phyloP scores from a whole-genome alignment of 2,113 vertebrate species.

The Trichechus manatus region DNA sequence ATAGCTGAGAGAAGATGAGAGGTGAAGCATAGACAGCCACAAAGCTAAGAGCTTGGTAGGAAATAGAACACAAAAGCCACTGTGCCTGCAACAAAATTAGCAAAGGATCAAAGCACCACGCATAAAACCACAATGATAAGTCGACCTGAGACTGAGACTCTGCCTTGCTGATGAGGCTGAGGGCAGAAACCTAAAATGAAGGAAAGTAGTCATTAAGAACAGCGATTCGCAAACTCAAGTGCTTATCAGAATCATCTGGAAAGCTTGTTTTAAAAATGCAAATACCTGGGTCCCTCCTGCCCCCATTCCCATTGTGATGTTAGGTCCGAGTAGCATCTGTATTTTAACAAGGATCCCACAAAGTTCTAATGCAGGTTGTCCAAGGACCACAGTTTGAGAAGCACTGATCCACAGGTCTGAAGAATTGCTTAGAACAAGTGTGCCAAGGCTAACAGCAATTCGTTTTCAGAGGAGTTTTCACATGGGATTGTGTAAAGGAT shows the following conservation, averaged over 20 bases:
- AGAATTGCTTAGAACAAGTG: constrained; percentile 45
- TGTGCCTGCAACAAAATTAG: constrained; percentile 9
- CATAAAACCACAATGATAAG: background rate
- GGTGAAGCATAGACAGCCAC: background rate
- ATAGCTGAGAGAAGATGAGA: constrained; percentile 27
- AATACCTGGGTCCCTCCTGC: background rate
- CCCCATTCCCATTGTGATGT: background rate
- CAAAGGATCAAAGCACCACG: constrained; percentile 11
- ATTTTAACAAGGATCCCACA: background rate
- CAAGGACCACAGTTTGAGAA: constrained; percentile 2
- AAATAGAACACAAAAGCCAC: background rate
- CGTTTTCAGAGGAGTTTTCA: constrained; percentile 61
- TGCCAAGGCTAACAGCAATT: background rate
- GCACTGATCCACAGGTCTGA: background rate
- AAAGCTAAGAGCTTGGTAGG: constrained; percentile 22
- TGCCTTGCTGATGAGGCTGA: constrained; percentile 33
- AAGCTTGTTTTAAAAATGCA: constrained; percentile 1
- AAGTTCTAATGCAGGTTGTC: background rate
- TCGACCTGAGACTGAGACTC: background rate
- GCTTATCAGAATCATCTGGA: background rate
- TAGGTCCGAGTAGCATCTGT: background rate
- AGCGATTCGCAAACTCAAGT: constrained; percentile 18
- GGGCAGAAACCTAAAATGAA: constrained; percentile 28
- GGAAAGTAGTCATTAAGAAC: background rate
- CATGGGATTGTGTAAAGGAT: constrained; percentile 48